A percentile compares a stretch with the other conserved stretches of the same genome.
Evolutionary conservation across 2,797 vertebrate species (phyloP).

Genomic region (Distichodus sexfasciatus): DNA sequence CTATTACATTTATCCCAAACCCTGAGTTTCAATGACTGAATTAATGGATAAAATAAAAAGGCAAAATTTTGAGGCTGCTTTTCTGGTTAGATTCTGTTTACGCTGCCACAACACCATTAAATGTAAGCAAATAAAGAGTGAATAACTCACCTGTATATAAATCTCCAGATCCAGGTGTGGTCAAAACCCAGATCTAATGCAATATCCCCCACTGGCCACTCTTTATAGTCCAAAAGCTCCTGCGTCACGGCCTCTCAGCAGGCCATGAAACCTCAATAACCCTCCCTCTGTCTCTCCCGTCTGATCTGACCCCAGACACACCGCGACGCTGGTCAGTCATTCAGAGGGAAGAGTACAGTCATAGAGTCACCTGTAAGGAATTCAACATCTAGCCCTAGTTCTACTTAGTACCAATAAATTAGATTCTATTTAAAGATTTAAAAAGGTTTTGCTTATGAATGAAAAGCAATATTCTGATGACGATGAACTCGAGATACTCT

Average conservation of each 20-base stretch:
- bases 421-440: constrained; percentile 21
- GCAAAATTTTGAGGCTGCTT: too few species aligned
- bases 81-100: too few species aligned
- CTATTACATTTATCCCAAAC: too few species aligned
- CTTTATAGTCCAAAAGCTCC: constrained; percentile 40
- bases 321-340: neutral
- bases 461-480: neutral
- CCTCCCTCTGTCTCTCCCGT: constrained; percentile 16
- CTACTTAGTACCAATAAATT: constrained; percentile 13
- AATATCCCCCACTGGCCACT: neutral
- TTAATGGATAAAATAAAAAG: too few species aligned
- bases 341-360: constrained; percentile 35
- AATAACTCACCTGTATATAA: constrained; percentile 6
- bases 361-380: constrained; percentile 28
- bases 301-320: constrained; percentile 29
- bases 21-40: too few species aligned
- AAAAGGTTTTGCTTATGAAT: neutral
- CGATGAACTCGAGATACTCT: constrained; percentile 8
- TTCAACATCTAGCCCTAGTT: constrained; percentile 13
- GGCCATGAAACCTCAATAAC: constrained; percentile 24
- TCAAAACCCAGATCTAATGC: neutral
- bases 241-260: constrained; percentile 51
- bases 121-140: neutral
- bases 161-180: neutral
- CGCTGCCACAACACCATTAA: neutral